Conservation (phyloP, 2,888 invertebrate species). For the Hirtodrosophila histrioides region DNA sequence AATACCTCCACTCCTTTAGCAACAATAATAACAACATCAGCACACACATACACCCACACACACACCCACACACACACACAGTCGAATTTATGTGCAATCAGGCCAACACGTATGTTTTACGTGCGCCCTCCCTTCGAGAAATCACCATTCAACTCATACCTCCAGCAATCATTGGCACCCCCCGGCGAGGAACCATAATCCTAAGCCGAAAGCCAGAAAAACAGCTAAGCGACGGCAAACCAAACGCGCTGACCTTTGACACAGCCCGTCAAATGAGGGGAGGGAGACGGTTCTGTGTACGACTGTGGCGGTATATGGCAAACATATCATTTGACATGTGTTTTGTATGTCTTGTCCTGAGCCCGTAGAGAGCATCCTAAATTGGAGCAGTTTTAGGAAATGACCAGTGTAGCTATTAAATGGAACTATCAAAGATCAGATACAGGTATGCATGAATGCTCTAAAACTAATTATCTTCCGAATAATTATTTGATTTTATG, state of each 20-base stretch:
- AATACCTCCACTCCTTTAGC: conserved; percentile 25
- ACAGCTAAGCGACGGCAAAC: conserved; percentile 43
- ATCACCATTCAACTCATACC: not conserved
- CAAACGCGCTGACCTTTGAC: conserved; percentile 62
- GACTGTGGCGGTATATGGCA: conserved; percentile 40
- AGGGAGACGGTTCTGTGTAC: conserved; percentile 1
- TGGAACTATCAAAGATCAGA: too few relatives aligned
- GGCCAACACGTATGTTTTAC: conserved; percentile 72
- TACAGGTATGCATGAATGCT: too few relatives aligned
- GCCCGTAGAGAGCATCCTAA: too few relatives aligned
- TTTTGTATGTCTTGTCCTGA: conserved; percentile 14
- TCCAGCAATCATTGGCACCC: conserved; percentile 58
- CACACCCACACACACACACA: conserved; percentile 30
- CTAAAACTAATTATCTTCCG: too few relatives aligned
- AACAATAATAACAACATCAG: conserved; percentile 13
- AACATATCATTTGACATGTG: conserved; percentile 68
- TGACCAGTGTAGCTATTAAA: too few relatives aligned
- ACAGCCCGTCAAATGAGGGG: conserved; percentile 47
- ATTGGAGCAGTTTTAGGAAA: too few relatives aligned
- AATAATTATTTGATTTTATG: too few relatives aligned
- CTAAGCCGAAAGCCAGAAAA: conserved; percentile 47
- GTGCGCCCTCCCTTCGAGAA: conserved; percentile 38
- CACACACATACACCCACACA: conserved; percentile 33
- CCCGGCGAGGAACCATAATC: conserved; percentile 38
- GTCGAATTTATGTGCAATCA: conserved; percentile 75